Evolutionary conservation across 2,797 vertebrate genomes (phyloP).

Genomic region (Heliangelus exortis): DNA sequence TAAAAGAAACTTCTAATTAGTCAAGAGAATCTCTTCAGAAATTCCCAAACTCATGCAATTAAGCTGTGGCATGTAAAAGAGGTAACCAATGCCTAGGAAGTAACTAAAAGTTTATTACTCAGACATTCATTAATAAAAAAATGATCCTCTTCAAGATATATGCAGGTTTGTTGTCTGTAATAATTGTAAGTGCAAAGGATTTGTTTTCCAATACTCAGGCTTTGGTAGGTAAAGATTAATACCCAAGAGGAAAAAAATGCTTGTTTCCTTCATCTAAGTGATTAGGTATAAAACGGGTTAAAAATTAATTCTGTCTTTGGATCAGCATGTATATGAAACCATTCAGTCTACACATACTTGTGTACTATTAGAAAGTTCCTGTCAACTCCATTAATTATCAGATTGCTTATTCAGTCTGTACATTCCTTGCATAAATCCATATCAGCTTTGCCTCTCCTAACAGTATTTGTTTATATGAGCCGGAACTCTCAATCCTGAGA

Average conservation of each 20-base stretch:
- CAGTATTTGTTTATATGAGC: constrained; percentile 73
- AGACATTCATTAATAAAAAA: background rate
- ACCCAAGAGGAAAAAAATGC: background rate
- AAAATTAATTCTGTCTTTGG: constrained; percentile 37
- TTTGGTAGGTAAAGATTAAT: constrained; percentile 32
- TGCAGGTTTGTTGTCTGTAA: background rate
- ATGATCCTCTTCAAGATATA: background rate
- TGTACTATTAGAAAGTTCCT: constrained; percentile 42
- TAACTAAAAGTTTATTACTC: constrained; percentile 46
- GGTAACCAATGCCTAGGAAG: constrained; percentile 49
- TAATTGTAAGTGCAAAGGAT: constrained; percentile 14
- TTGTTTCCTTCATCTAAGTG: background rate
- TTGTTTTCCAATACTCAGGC: constrained; percentile 23
- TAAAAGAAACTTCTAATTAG: background rate
- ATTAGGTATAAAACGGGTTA: constrained; percentile 51
- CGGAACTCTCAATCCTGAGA: constrained; percentile 1
- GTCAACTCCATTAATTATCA: constrained; percentile 77
- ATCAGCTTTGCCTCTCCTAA: constrained; percentile 66
- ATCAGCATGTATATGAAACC: background rate
- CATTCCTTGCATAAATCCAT: constrained; percentile 76
- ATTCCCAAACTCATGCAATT: background rate
- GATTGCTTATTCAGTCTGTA: constrained; percentile 73
- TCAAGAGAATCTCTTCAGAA: constrained; percentile 8
- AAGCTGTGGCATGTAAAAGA: constrained; percentile 37
- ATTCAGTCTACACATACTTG: constrained; percentile 53